A percentile compares a stretch with the other conserved stretches of the same genome.
Conservation (phyloP, 2,113 vertebrate genomes). For the Indri indri region DNA sequence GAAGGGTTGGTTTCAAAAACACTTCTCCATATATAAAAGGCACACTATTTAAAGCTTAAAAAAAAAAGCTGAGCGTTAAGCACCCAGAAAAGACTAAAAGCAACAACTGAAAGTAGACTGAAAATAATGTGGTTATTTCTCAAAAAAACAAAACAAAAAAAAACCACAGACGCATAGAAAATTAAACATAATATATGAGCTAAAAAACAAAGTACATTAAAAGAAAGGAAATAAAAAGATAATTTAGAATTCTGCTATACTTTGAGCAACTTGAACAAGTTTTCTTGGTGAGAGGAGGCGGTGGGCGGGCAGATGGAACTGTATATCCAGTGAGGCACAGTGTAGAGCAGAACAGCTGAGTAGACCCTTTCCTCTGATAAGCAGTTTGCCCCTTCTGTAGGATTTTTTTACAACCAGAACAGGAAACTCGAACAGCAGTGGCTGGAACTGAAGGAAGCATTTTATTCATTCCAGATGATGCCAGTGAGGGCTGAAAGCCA, state of each 20-base stretch:
- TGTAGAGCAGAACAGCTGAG: conserved; percentile 96
- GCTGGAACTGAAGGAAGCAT: conserved; percentile 86
- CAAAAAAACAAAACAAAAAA: neutral
- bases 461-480: conserved; percentile 84
- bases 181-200: neutral
- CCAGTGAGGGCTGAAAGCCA: conserved; percentile 86
- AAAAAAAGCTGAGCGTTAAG: neutral
- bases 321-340: conserved; percentile 95
- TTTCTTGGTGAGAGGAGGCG: conserved; percentile 84
- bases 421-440: conserved; percentile 90
- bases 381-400: conserved; percentile 97
- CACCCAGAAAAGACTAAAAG: conserved; percentile 7
- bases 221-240: conserved; percentile 34
- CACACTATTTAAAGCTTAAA: neutral
- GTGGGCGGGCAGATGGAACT: conserved; percentile 84
- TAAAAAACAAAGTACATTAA: conserved; percentile 41
- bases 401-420: conserved; percentile 93
- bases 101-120: neutral
- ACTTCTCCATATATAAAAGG: conserved; percentile 48
- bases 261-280: conserved; percentile 94
- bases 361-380: conserved; percentile 96
- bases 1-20: conserved; percentile 23
- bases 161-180: neutral
- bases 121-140: conserved; percentile 7
- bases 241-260: conserved; percentile 85